phyloP scores from a whole-genome alignment of 2,888 invertebrate species.

The Phengaris arion region DNA sequence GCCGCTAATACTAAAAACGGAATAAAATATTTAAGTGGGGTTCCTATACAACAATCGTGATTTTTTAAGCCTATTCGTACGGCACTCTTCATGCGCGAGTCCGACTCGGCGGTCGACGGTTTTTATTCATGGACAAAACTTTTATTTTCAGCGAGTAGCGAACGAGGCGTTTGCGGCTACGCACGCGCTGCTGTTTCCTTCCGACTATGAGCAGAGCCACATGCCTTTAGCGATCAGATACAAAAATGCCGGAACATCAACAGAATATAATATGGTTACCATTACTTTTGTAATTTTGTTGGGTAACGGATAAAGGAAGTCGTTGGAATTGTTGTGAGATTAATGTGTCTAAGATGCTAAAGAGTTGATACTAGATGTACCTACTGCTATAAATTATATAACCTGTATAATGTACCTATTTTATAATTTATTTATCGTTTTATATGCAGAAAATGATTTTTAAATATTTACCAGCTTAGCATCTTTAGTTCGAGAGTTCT shows the following conservation, averaged over 20 bases:
- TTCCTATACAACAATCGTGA: too few relatives aligned
- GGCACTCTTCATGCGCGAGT: too few relatives aligned
- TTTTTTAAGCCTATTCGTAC: too few relatives aligned
- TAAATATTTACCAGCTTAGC: neutral
- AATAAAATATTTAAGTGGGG: too few relatives aligned
- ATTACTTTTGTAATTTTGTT: conserved; percentile 26
- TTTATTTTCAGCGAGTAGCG: conserved; percentile 58
- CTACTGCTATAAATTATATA: neutral
- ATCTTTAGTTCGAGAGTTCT: neutral
- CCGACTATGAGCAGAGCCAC: neutral
- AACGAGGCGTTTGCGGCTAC: conserved; percentile 69
- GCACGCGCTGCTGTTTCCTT: conserved; percentile 58
- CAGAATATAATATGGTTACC: neutral
- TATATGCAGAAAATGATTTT: neutral
- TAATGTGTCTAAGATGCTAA: conserved; percentile 28
- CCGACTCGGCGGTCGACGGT: too few relatives aligned
- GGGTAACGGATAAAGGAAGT: conserved; percentile 30
- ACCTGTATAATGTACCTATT: neutral
- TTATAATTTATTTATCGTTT: neutral
- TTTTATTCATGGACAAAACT: neutral
- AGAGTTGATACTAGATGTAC: neutral
- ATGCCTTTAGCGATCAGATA: neutral
- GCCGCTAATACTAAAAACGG: too few relatives aligned
- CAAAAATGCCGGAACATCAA: neutral
- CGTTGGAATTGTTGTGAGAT: neutral